phyloP scores from a whole-genome alignment of 1,140 invertebrate genomes.

The Drosophila melanica region DNA sequence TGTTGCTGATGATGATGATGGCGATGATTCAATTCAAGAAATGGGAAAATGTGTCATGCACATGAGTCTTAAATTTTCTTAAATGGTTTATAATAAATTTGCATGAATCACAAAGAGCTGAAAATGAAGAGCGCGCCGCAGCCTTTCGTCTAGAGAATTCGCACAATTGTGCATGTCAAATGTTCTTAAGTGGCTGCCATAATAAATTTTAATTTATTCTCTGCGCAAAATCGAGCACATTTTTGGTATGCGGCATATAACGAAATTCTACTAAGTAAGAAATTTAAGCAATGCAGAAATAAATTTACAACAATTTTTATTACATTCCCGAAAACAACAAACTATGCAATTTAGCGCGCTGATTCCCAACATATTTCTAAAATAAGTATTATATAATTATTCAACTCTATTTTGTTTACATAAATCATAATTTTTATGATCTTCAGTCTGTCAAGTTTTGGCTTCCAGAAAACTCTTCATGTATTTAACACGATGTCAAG shows the following conservation, averaged over 20 bases:
- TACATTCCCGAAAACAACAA: conserved; percentile 1
- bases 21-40: conserved; percentile 67
- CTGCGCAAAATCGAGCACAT: conserved; percentile 26
- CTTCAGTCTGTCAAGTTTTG: not conserved
- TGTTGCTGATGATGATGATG: conserved; percentile 16
- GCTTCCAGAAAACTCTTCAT: not conserved
- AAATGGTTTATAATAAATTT: conserved; percentile 78
- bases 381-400: not conserved
- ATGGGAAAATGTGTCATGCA: conserved; percentile 66
- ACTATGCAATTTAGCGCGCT: not conserved
- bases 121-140: conserved; percentile 8
- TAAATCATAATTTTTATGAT: not conserved
- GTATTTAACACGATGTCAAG: not conserved
- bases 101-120: conserved; percentile 52
- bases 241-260: conserved; percentile 6
- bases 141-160: conserved; percentile 20
- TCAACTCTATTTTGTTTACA: not conserved
- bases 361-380: not conserved
- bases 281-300: not conserved
- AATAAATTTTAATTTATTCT: conserved; percentile 75
- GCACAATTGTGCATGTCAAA: conserved; percentile 63
- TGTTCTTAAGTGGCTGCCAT: conserved; percentile 67
- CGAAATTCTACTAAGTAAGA: not conserved
- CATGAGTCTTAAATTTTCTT: conserved; percentile 47
- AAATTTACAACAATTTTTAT: not conserved